Evolutionary conservation across 1,140 invertebrate species (phyloP), one percentile per base, ranked within the genome.

Genomic region (Antheraea mylitta): DNA sequence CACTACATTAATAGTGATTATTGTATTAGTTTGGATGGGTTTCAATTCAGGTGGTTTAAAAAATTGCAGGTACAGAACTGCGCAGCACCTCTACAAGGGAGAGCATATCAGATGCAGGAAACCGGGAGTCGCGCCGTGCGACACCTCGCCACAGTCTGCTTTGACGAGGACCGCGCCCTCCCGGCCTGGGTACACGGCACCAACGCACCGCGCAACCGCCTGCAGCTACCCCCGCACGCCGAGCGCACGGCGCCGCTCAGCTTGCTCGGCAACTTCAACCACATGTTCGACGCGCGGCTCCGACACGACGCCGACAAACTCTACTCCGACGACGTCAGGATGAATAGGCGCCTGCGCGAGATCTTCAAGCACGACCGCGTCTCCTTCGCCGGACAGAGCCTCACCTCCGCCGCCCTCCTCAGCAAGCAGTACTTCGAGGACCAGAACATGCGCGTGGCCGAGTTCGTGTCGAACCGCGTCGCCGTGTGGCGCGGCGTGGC

Each of bases 261-360:
- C 53, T 77, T 92, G 66, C 80, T 92, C 60, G 90, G 87, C 65
- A 92, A 91, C 78, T 90, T 92, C 78, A 89, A 90, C 72, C 85
- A 84, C 58, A 89, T 92, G 90, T 89, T 91, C 74, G 91, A 92
- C 76, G 73, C 81, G 7, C 76, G 67, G 38, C 85, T 83, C n/a
- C 79, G 87, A 9, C 74, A 72, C 42, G 86, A 86, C 75, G 87
- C 91, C 58, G 85, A 90, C 66, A 74, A 70, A n/a, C 78, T 92
- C 18, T 91, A 83, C 75, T 80, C 82, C 3, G 87, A 92, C 76
- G 86, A 89, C 70, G 76, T 30, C 7, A 68, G 81, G 16, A 66
- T 86, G 58, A 87, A 86, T 71, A 75, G 80, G 18, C 82, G 86
- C 58, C 75, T 92, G 48, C 83, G 67, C 73, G 85, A 85, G 71